Base-by-base conservation (phyloP, 2,888 invertebrate species). In the Alviniconcha strummeri region DNA sequence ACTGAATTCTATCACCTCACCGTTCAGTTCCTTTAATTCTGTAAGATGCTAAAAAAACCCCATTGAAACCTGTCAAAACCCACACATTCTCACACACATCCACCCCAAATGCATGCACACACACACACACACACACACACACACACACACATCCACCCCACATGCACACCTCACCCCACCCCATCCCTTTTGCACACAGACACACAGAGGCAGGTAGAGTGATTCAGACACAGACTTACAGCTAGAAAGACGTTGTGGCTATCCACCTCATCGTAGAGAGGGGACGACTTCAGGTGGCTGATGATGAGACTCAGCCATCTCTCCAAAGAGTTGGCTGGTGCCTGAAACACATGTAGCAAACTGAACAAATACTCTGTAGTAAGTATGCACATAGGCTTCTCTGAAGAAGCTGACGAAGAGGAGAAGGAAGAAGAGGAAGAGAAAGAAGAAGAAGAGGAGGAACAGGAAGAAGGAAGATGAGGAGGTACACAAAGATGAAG, bases 221-320 rank as follows among this genome's bases (percentile, higher is more conserved):
- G 13, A 60, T 60, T 60, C 9, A 60, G 6, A 69, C 13, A 17
- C 69, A 76, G 11, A 84, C 86, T 80, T 78, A 86, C 86, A 69
- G 86, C 86, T 54, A 84, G 86, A 52, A 86, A 75, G 15, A 36
- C 80, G 56, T 84, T 83, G 54, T 60, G 5, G 36, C 17, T 77
- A 19, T 85, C 85, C 67, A 81, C 77, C 64, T 86, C 84, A 64
- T 83, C 83, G 74, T 83, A 86, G n/a, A 86, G 81, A 15, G 85
- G 77, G 54, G 84, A 85, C 9, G 81, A 36, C 4, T 77, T 80
- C 69, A 86, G 81, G 74, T 85, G 77, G 69, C 82, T 57, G n/a
- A 86, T 86, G 81, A 86, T 82, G 80, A 81, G 79, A 69, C 85
- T 85, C 84, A 86, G 71, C 75, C 84, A 74, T 55, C 84, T 85